Conservation (phyloP, 2,888 invertebrate species). For the Orthosia gracilis region DNA sequence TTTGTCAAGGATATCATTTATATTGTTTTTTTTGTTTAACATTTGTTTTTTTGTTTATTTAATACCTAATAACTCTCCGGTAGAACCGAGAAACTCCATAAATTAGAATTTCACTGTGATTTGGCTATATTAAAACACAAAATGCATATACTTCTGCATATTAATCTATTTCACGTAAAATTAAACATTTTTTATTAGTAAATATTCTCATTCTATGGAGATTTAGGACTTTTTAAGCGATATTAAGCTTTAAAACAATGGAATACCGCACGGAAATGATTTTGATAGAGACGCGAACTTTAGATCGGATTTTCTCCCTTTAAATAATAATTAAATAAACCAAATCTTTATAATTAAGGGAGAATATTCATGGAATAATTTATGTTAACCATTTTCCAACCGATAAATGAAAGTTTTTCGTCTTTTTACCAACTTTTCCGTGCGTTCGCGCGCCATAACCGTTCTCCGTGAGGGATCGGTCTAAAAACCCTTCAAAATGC, state of each 20-base stretch:
- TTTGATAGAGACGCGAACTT: conserved; percentile 53
- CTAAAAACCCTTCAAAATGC: conserved; percentile 40
- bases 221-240: conserved; percentile 15
- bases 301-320: conserved; percentile 3
- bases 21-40: neutral
- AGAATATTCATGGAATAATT: neutral
- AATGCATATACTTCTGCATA: neutral
- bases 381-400: conserved; percentile 7
- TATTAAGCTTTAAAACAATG: conserved; percentile 30
- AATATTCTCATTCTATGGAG: conserved; percentile 38
- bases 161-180: conserved; percentile 12
- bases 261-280: neutral
- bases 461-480: conserved; percentile 9
- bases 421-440: conserved; percentile 8
- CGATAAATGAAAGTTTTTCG: neutral
- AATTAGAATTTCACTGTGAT: neutral
- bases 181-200: conserved; percentile 20
- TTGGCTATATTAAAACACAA: conserved; percentile 3
- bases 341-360: conserved; percentile 11
- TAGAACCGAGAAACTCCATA: neutral
- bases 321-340: conserved; percentile 19
- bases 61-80: neutral
- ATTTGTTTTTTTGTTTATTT: conserved; percentile 1
- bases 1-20: neutral
- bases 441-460: conserved; percentile 26